Conservation (phyloP, 2,888 invertebrate species). For the Pollenia amentaria region DNA sequence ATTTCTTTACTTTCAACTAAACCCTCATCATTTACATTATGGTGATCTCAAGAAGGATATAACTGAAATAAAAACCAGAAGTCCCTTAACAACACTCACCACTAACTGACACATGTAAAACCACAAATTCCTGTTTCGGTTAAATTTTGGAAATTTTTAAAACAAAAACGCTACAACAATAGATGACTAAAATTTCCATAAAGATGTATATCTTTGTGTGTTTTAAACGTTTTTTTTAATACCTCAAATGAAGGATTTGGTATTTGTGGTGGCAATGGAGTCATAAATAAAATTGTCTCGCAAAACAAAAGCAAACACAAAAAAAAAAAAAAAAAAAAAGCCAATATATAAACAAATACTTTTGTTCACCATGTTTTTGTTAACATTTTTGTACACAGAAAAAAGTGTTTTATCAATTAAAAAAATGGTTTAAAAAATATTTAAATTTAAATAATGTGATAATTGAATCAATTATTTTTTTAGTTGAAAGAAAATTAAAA, state of each 20-base stretch:
- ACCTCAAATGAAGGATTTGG: conserved; percentile 10
- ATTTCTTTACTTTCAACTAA: background rate
- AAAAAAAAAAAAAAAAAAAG: background rate
- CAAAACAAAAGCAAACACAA: background rate
- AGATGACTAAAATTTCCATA: background rate
- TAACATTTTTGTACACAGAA: background rate
- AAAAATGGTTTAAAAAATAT: no score
- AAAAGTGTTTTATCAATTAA: no score
- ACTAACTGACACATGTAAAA: conserved; percentile 6
- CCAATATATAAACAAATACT: conserved; percentile 18
- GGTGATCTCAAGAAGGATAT: background rate
- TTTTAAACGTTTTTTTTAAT: conserved; percentile 20
- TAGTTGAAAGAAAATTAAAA: no score
- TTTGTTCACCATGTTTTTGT: background rate
- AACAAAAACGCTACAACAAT: background rate
- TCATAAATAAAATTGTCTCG: background rate
- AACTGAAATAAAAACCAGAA: conserved; percentile 2
- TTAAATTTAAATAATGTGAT: no score
- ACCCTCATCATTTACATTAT: conserved; percentile 14
- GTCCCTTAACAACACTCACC: background rate
- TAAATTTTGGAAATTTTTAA: conserved; percentile 2
- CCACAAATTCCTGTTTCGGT: conserved; percentile 50
- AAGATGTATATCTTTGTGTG: conserved; percentile 52
- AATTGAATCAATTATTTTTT: no score
- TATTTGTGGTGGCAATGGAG: background rate